Evolutionary conservation across 2,797 vertebrate genomes (phyloP), one percentile per base, ranked within the genome.

Genomic region (Sebastes trivittatus): DNA sequence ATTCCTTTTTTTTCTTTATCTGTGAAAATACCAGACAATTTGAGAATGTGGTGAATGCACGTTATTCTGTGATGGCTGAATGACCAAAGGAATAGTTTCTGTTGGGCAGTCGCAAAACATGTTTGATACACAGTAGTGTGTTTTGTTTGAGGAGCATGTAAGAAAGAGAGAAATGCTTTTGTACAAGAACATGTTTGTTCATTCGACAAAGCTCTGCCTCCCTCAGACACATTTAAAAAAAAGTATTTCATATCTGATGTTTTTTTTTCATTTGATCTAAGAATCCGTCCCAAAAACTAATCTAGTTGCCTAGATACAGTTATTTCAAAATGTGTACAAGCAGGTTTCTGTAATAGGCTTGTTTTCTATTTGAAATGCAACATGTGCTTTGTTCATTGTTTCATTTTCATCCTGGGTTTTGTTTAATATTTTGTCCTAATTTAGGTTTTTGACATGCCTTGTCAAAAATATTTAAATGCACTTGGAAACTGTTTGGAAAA

Each of bases 101-200:
- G 18, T 34, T 34, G 29, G 25, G n/a, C 36, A 10, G 25, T 59
- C 30, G 54, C 20, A 75, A 59, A 69, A 64, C 36, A 54, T 0
- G 1, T 59, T 82, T 72, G 32, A 86, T 62, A 58, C 63, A 10
- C 61, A 11, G 18, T 36, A 9, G 18, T 36, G 22, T 71, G 49
- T 77, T 80, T 49, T 85, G 23, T 82, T 70, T 72, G 64, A 74
- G 9, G 46, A 75, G 54, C 9, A 71, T 68, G 11, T 36, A 23
- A 66, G 54, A 25, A 13, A 58, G 16, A 66, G 72, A 72, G 11
- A 75, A 73, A 74, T 23, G 34, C 36, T 59, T 81, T 76, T 75
- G 36, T 77, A 42, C 11, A 22, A 55, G 23, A 82, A 73, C n/a
- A 56, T 55, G 20, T 82, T 62, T 80, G 55, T 74, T 86, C 32